Base-by-base conservation (phyloP, 2,888 invertebrate genomes). In the Agrotis ipsilon region DNA sequence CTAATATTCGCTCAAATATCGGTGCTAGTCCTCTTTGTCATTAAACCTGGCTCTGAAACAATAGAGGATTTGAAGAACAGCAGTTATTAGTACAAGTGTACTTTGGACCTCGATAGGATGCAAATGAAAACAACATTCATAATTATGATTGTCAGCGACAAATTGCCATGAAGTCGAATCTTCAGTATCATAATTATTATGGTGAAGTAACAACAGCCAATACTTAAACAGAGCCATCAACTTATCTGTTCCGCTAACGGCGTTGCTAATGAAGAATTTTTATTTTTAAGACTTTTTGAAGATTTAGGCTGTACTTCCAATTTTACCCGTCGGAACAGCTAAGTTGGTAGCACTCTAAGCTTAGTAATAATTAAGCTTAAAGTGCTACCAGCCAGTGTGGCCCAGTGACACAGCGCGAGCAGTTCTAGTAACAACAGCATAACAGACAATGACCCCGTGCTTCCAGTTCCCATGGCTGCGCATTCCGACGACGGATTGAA, bases 321-420 rank as follows among this genome's bases (percentile, higher is more conserved):
- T 39, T 39, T 39, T 39, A 11, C 39, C 39, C 2, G 39, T 11
- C 32, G 0, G 9, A 7, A 39, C 11, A 39, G 39, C 39, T 11
- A 39, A 32, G 7, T 32, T 32, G 32, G 32, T 7, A 32, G 32
- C 32, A 32, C 7, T 39, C 11, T 66, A 49, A 64, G 58, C 13
- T 58, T 18, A 46, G 19, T 45, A 51, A 65, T 32, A n/a, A n/a
- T n/a, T n/a, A n/a, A n/a, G n/a, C n/a, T n/a, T n/a, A n/a, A n/a
- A n/a, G n/a, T n/a, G n/a, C n/a, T n/a, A n/a, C n/a, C n/a, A n/a
- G n/a, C n/a, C n/a, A 52, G 57, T 9, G 54, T 73, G 78, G 54
- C 78, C 75, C 73, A 79, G 81, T 83, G 84, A 75, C 83, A 80
- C 62, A 77, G 71, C 57, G 48, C 51, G 48, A 21, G 49, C 45